Base-by-base conservation (phyloP, 1,140 invertebrate species). In the Trachymyrmex cornetzi region DNA sequence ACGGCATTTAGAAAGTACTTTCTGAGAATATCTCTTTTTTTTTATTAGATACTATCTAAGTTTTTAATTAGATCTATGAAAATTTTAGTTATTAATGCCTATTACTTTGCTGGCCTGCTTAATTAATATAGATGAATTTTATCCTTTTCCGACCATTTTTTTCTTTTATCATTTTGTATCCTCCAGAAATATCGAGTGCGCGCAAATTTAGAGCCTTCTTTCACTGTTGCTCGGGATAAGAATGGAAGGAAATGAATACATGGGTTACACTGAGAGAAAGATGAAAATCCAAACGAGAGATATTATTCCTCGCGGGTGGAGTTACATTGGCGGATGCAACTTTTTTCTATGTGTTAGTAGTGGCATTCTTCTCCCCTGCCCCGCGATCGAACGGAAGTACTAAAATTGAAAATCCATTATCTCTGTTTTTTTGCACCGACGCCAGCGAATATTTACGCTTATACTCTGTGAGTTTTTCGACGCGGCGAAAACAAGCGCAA, bases 171-270 rank as follows among this genome's bases (percentile, higher is more conserved):
- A 4, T 77, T 84, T 87, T 77, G 14, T 66, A n/a, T 69, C 71
- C 27, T 67, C 16, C 53, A 3, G 2, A 72, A 22, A 16, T 50
- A 77, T 44, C 53, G 34, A 75, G 16, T 34, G 55, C 48, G 24
- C 44, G 86, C 88, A 88, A 90, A 90, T 90, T 90, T 88, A 86
- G 77, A 71, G 44, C 71, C 77, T 81, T 55, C 74, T 89, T 89
- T 90, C 69, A 86, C 71, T 79, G 86, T 64, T 50, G 80, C n/a
- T 77, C 57, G 50, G 71, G 27, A 38, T 61, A 22, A 55, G 22
- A 53, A 57, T 55, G 30, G 64, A 30, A 84, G 88, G 89, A 89
- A 90, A 89, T 89, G 71, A 89, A 89, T 64, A 71, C 30, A 86
- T 53, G 67, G 74, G 19, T 85, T 61, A 66, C 16, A 66, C 16